Conservation (phyloP, 2,888 invertebrate species). For the Alcis repandata region DNA sequence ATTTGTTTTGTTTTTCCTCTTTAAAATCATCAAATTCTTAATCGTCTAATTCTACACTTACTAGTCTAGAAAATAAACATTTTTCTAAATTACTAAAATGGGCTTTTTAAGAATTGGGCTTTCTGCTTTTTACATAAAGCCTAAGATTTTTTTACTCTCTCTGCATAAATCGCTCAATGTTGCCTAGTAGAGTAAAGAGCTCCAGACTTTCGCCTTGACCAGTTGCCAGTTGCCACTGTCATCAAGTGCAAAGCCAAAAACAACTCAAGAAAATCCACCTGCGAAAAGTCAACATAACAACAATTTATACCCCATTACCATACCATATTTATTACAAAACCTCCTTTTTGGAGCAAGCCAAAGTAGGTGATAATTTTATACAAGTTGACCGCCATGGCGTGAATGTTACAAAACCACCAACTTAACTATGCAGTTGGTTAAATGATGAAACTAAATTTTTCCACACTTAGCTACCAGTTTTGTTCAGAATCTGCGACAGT, state of each 20-base stretch:
- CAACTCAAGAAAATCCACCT: background rate
- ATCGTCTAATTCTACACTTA: too few relatives aligned
- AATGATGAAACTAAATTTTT: background rate
- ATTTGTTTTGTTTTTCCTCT: too few relatives aligned
- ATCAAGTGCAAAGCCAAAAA: background rate
- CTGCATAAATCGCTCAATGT: too few relatives aligned
- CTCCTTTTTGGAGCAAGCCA: slow-evolving; percentile 11
- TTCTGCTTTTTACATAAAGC: too few relatives aligned
- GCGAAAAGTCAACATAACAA: slow-evolving; percentile 6
- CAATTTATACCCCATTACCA: slow-evolving; percentile 3
- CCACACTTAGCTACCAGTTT: background rate
- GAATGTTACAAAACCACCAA: background rate
- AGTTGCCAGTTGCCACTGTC: too few relatives aligned
- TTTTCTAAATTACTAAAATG: too few relatives aligned
- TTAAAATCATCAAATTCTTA: too few relatives aligned
- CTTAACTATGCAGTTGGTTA: background rate
- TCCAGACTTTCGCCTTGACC: too few relatives aligned
- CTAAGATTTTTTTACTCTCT: too few relatives aligned
- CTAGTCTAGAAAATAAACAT: too few relatives aligned
- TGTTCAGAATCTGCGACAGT: background rate
- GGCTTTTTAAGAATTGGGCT: too few relatives aligned
- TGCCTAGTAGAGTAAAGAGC: too few relatives aligned
- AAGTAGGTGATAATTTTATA: slow-evolving; percentile 31
- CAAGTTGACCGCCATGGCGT: slow-evolving; percentile 27
- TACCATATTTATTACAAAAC: background rate